Evolutionary conservation across 2,113 vertebrate species (phyloP).

Genomic region (Conger conger): DNA sequence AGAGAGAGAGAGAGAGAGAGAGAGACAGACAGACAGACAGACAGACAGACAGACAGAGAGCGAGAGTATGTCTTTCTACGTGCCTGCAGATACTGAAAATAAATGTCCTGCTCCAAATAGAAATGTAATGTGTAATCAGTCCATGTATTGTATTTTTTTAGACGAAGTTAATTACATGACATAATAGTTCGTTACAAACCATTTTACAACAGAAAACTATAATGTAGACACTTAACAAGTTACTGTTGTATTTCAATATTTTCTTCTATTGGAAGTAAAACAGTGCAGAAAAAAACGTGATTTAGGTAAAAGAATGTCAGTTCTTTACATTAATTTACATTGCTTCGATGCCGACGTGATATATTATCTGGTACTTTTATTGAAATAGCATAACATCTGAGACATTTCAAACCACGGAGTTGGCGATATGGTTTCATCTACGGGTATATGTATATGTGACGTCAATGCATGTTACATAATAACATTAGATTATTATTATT

Average conservation of each 20-base stretch:
- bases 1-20: not conserved
- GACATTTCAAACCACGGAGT: not conserved
- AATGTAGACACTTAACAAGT: not conserved
- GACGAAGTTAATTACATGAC: not conserved
- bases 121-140: not conserved
- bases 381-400: not conserved
- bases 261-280: slow-evolving; percentile 1
- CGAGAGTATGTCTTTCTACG: not conserved
- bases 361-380: not conserved
- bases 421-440: not conserved
- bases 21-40: not conserved
- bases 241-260: not conserved
- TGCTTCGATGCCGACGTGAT: not conserved
- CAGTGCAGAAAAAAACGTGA: not conserved
- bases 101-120: not conserved
- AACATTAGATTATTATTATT: not conserved
- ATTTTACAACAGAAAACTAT: not conserved
- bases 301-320: no score
- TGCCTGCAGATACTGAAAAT: not conserved
- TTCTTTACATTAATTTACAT: no score
- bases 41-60: not conserved
- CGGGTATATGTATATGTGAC: not conserved
- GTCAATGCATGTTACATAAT: not conserved
- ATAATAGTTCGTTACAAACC: not conserved
- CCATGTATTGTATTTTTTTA: not conserved